Evolutionary conservation across 2,797 vertebrate species (phyloP), one percentile per base, ranked within the genome.

Genomic region (Iguana delicatissima): DNA sequence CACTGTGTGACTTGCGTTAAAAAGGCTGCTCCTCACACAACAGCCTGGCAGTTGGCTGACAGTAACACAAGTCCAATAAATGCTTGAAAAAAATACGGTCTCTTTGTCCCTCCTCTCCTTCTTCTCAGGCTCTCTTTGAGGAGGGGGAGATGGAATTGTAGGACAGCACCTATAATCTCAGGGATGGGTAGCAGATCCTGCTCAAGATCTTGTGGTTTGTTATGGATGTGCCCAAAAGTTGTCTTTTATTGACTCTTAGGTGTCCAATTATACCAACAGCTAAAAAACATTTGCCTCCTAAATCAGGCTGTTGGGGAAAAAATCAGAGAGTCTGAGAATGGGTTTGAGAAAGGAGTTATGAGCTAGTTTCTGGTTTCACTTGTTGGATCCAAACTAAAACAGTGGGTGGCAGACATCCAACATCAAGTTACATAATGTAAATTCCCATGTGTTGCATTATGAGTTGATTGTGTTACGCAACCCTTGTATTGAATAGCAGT

Each of bases 1-100:
- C 22, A 59, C 8, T 6, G 2, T 64, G 52, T 35, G 84, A 76
- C 38, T 35, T 74, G 38, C 5, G n/a, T 85, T 87, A 18, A 42
- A 55, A 42, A 0, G 26, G 12, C 2, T 79, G 74, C 52, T 81
- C 79, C 59, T 87, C 29, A 89, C 62, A 57, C 76, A 90, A 3
- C 87, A 55, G 4, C 59, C 82, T 80, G 46, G 62, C 81, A 59
- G 18, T 52, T 83, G 89, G 74, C 74, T 92, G 76, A 1, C 0
- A 26, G 7, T 7, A 38, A 82, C 62, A 14, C 55, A 90, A 1
- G 1, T 0, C 0, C 20, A 72, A 69, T 72, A 80, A 1, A 90
- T 32, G 18, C 73, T n/a, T 77, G 73, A 46, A 87, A 29, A 26
- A 0, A 29, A 24, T 7, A 10, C 14, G 20, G 82, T 92, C 4